Evolutionary conservation across 2,797 vertebrate genomes (phyloP).

Genomic region (Sparus aurata): DNA sequence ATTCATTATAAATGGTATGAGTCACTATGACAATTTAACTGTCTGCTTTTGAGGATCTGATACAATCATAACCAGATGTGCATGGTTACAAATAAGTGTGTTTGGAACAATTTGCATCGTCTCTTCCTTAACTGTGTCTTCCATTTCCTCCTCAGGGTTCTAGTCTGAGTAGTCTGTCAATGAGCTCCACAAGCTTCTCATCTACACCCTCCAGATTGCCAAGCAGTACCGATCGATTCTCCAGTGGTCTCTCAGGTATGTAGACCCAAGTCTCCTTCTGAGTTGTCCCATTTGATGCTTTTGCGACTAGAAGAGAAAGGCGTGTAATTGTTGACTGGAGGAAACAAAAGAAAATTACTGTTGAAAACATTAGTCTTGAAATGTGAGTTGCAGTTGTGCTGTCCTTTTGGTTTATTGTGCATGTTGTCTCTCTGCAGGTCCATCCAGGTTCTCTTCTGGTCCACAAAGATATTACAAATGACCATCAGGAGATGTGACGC

Average conservation of each 20-base stretch:
- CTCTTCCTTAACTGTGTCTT: background rate
- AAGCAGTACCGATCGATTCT: conserved; percentile 66
- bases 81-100: background rate
- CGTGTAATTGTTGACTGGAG: background rate
- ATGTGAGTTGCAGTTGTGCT: background rate
- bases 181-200: conserved; percentile 66
- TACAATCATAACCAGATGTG: background rate
- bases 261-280: background rate
- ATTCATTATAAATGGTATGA: background rate
- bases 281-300: background rate
- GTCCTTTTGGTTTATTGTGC: background rate
- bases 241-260: conserved; percentile 70
- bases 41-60: background rate
- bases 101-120: background rate
- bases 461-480: conserved; percentile 79
- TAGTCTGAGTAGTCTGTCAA: conserved; percentile 60
- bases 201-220: conserved; percentile 61
- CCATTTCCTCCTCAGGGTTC: conserved; percentile 67
- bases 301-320: background rate
- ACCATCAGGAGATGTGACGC: conserved; percentile 32
- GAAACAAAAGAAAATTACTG: background rate
- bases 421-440: conserved; percentile 66
- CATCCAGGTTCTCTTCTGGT: conserved; percentile 69
- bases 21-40: background rate
- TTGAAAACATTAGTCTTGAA: background rate